Base-by-base conservation (phyloP, 2,113 vertebrate genomes). In the Coregonus clupeaformis region DNA sequence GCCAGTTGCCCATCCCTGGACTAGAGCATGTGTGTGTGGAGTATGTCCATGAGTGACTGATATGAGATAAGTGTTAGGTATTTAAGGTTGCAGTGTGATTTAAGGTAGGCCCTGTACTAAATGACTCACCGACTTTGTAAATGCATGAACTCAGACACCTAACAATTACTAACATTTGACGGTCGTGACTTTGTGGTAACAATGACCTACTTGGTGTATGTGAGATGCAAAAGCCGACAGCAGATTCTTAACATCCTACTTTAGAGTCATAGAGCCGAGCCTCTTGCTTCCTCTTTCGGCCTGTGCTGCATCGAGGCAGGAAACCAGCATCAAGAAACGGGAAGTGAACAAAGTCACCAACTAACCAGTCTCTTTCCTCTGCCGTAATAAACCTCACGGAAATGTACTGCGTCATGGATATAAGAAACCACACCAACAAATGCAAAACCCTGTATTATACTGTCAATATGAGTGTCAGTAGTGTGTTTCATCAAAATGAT, bases 251-350 rank as follows among this genome's bases (percentile, higher is more conserved):
- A 52, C 16, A 45, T 27, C 13, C 36, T 73, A 13, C 55, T 65
- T 63, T 70, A 72, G 71, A 79, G 70, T 82, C 71, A 60, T 16
- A 52, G 65, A 55, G 14, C 32, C 5, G 16, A n/a, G 30, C 11
- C 60, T 64, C 57, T 65, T 12, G 74, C 86, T 91, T 90, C 86
- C 88, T 91, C 79, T 70, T 80, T 80, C 25, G 72, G 70, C 29
- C 7, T 24, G 24, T 4, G 7, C 60, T 62, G 2, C 20, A 62
- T 9, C 7, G 7, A 49, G 16, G 71, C 88, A 89, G 89, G 87
- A 92, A 91, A 90, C 83, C 77, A 13, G 72, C 45, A 55, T 12
- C 57, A 60, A 69, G 80, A 87, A 80, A 78, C 87, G 90, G 92
- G 91, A 92, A 92, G 88, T 45, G 71, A 86, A 76, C 60, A 25